These are phyloP conservation scores for Pachliopta kotzebuea DNA, from an alignment of 2,888 invertebrate species.

Conservation along the genomic window DNA sequence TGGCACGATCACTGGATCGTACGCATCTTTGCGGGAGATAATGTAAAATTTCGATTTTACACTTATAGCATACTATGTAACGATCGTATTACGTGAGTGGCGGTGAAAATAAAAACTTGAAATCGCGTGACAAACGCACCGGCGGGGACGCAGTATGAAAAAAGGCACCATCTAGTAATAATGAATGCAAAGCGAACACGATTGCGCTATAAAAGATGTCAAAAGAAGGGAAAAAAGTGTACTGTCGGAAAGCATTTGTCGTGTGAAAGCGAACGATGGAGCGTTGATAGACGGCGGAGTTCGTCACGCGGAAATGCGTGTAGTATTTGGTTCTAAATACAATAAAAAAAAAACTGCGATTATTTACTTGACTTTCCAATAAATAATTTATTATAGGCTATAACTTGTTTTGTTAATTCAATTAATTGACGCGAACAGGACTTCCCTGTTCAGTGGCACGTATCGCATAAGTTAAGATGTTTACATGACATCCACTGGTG, in stretches of 20 bases:
- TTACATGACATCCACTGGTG: too few species aligned
- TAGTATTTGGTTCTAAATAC: background rate
- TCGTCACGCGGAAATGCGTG: slow-evolving; percentile 6
- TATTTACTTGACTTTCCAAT: too few species aligned
- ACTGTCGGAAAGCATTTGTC: slow-evolving; percentile 21
- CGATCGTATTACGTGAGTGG: background rate
- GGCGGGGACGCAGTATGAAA: background rate
- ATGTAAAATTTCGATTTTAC: slow-evolving; percentile 13
- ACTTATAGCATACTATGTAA: background rate
- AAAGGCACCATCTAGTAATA: slow-evolving; percentile 22
- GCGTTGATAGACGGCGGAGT: background rate
- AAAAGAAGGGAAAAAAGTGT: background rate
- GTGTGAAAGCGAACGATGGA: slow-evolving; percentile 26
- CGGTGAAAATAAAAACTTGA: background rate
- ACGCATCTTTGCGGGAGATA: background rate
- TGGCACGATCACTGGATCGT: slow-evolving; percentile 7
- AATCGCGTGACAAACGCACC: slow-evolving; percentile 26
- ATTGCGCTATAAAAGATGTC: slow-evolving; percentile 16
- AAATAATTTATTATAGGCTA: too few species aligned
- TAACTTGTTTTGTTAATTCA: too few species aligned
- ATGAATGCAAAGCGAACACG: slow-evolving; percentile 17
- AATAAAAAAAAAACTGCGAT: too few species aligned
- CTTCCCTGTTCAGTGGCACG: too few species aligned
- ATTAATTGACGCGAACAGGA: too few species aligned
- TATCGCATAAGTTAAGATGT: too few species aligned